Conservation (phyloP, 2,113 vertebrate species). For the Mormoops blainvillei region DNA sequence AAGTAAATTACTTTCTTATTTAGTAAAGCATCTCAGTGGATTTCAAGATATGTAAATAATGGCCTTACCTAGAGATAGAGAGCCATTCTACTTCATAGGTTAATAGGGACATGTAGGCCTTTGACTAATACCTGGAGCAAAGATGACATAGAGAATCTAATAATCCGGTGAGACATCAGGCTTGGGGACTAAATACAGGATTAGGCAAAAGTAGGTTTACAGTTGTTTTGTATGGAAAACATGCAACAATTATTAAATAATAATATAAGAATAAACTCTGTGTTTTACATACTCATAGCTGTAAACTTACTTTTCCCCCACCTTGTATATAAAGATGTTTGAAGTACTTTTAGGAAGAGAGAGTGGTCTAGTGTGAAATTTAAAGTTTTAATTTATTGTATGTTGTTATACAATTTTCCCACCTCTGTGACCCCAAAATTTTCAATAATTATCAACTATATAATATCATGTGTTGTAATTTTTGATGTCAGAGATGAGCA, state of each 20-base stretch:
- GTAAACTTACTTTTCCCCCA: background rate
- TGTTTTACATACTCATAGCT: background rate
- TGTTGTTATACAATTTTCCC: background rate
- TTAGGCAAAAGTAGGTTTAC: background rate
- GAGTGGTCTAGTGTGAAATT: background rate
- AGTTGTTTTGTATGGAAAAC: background rate
- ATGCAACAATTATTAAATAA: background rate
- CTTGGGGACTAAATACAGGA: background rate
- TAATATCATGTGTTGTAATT: background rate
- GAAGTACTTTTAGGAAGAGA: background rate
- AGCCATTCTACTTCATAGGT: background rate
- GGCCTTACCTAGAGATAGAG: background rate
- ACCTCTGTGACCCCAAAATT: background rate
- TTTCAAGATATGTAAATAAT: slow-evolving; percentile 1
- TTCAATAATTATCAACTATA: background rate
- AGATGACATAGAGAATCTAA: background rate
- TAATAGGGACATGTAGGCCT: background rate
- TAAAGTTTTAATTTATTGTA: background rate
- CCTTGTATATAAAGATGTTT: background rate
- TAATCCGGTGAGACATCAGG: background rate
- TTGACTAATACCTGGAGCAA: background rate
- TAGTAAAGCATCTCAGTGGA: background rate
- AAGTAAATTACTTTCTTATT: background rate
- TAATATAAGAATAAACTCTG: background rate
- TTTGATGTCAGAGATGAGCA: background rate